A percentile compares a stretch with the other conserved stretches of the same genome.
Evolutionary conservation across 2,113 vertebrate genomes (phyloP).

Genomic region (Turdus rufiventris): DNA sequence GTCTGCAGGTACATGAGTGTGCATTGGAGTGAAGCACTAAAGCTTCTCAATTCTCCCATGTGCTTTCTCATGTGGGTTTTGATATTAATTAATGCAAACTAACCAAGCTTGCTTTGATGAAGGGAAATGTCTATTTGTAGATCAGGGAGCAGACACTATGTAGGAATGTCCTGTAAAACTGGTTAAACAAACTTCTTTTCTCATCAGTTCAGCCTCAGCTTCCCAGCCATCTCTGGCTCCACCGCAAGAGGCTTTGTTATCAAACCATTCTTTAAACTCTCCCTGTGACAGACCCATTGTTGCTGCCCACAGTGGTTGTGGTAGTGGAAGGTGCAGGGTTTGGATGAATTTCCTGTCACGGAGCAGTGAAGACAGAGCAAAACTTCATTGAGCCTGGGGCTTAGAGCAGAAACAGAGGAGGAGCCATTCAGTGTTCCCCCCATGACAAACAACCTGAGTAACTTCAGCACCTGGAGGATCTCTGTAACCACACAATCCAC

Average conservation of each 20-base stretch:
- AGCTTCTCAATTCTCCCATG: background rate
- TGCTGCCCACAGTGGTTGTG: fast-evolving
- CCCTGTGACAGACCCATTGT: fast-evolving
- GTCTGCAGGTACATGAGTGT: background rate
- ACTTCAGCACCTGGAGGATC: background rate
- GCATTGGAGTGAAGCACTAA: background rate
- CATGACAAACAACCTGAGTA: background rate
- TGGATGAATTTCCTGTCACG: fast-evolving
- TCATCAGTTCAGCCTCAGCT: background rate
- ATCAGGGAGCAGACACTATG: background rate
- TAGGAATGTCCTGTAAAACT: fast-evolving
- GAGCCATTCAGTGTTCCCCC: background rate
- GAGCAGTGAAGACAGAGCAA: background rate
- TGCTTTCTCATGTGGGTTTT: background rate
- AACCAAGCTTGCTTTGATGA: background rate
- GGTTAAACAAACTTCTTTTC: background rate
- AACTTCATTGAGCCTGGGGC: background rate
- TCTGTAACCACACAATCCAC: background rate
- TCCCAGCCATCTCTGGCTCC: background rate
- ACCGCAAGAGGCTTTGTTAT: fast-evolving
- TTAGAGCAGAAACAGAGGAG: background rate
- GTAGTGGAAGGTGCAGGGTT: background rate
- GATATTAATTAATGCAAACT: background rate
- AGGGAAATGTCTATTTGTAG: background rate
- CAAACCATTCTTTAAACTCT: background rate